A percentile compares a stretch with the other conserved stretches of the same genome.
phyloP scores from a whole-genome alignment of 2,888 invertebrate genomes.

The Morinoia aosen region DNA sequence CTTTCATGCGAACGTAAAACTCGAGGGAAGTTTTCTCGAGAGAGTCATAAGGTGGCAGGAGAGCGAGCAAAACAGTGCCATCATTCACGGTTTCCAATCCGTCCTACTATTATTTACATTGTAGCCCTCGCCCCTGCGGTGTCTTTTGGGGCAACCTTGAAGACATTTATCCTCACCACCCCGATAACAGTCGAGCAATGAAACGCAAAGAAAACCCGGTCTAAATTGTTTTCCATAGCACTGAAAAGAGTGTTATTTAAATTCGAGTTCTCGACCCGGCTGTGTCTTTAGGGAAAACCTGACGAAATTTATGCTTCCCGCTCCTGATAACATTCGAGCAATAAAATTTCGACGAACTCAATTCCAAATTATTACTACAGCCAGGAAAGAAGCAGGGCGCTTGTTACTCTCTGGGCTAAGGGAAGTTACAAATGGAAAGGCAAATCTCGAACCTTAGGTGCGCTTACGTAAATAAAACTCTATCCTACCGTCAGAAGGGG shows the following conservation, averaged over 20 bases:
- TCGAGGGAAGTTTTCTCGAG: slow-evolving; percentile 29
- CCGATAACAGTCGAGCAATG: background rate
- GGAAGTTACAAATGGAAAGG: background rate
- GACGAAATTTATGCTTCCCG: background rate
- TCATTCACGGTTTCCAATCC: slow-evolving; percentile 46
- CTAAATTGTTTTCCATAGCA: background rate
- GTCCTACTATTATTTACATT: slow-evolving; percentile 45
- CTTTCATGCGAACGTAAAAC: slow-evolving; percentile 41
- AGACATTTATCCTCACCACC: background rate
- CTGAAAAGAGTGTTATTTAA: background rate
- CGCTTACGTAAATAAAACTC: background rate
- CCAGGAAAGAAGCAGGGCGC: background rate
- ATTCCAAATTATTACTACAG: background rate
- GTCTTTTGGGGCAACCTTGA: background rate
- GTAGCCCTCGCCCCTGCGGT: background rate
- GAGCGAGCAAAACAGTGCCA: slow-evolving; percentile 39
- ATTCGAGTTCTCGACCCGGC: background rate
- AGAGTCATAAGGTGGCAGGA: slow-evolving; percentile 35
- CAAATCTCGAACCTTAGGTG: background rate
- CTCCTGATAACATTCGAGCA: background rate
- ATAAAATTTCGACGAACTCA: background rate
- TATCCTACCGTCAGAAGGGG: background rate
- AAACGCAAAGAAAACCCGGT: background rate
- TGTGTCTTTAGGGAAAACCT: background rate
- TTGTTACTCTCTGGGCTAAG: background rate